Conservation (phyloP, 2,797 vertebrate species). For the Pristis pectinata region DNA sequence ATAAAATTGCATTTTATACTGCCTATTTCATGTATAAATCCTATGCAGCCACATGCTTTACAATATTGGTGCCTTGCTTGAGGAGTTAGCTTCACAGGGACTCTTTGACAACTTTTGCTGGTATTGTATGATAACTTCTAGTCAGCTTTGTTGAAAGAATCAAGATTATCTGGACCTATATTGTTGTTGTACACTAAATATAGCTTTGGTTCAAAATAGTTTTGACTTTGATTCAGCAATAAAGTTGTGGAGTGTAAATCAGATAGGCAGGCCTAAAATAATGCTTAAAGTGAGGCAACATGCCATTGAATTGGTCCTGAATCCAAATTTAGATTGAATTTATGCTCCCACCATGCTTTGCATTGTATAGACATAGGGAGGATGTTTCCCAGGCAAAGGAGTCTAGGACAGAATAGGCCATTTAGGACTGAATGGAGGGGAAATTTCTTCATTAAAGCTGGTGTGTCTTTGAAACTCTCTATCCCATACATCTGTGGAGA, state of each 20-base stretch:
- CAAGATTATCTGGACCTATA: neutral
- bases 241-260: neutral
- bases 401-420: no score
- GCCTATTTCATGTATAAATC: neutral
- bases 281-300: neutral
- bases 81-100: neutral
- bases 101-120: neutral
- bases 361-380: no score
- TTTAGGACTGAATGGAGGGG: no score
- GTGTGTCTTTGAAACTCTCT: no score
- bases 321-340: neutral
- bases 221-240: neutral
- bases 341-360: neutral
- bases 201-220: neutral
- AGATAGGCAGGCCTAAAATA: neutral
- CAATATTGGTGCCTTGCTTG: neutral
- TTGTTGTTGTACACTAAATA: neutral
- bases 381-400: no score
- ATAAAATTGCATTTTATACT: neutral
- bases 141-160: neutral
- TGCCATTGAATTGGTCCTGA: neutral
- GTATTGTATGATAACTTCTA: neutral
- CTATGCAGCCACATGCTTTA: neutral
- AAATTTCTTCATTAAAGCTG: no score
- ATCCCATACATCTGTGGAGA: no score